Percentiles rank a stretch among this genome's conserved stretches.
phyloP scores from a whole-genome alignment of 1,140 invertebrate species.

The Diploscapter pachys region DNA sequence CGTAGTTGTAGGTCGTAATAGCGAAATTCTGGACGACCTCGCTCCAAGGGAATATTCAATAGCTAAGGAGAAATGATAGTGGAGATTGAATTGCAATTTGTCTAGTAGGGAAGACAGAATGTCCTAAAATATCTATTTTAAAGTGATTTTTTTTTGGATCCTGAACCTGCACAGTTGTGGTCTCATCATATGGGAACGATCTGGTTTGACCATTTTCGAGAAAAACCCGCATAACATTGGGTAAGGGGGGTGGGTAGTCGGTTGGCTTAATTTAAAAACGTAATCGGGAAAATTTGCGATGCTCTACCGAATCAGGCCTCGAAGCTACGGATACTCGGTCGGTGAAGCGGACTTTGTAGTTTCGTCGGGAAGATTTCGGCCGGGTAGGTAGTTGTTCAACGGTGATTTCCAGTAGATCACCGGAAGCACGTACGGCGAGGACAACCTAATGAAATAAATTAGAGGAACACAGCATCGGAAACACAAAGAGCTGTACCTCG shows the following conservation, averaged over 20 bases:
- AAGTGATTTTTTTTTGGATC: slow-evolving; percentile 5
- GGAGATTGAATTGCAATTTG: slow-evolving; percentile 76
- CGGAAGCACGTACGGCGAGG: slow-evolving; percentile 76
- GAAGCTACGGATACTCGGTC: slow-evolving; percentile 41
- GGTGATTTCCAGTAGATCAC: slow-evolving; percentile 71
- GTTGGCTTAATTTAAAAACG: slow-evolving; percentile 10
- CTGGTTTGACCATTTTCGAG: slow-evolving; percentile 90
- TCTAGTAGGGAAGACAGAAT: slow-evolving; percentile 73
- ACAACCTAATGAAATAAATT: slow-evolving; percentile 67
- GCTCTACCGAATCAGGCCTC: slow-evolving; percentile 59
- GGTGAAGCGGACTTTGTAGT: slow-evolving; percentile 44
- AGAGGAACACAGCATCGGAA: neutral
- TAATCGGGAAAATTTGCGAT: slow-evolving; percentile 66
- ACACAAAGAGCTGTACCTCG: slow-evolving; percentile 60
- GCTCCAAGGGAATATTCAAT: slow-evolving; percentile 84
- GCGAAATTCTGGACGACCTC: slow-evolving; percentile 75
- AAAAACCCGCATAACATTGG: slow-evolving; percentile 83
- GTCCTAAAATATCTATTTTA: slow-evolving; percentile 64
- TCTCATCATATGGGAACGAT: slow-evolving; percentile 89
- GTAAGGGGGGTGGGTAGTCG: slow-evolving; percentile 76
- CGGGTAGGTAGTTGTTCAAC: slow-evolving; percentile 67
- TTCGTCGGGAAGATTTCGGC: slow-evolving; percentile 70
- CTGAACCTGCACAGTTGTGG: slow-evolving; percentile 72
- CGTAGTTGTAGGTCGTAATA: slow-evolving; percentile 77
- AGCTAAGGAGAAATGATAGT: slow-evolving; percentile 80